Evolutionary conservation across 1,140 invertebrate genomes (phyloP), one percentile per base, ranked within the genome.

Genomic region (Dreissena rostriformis): DNA sequence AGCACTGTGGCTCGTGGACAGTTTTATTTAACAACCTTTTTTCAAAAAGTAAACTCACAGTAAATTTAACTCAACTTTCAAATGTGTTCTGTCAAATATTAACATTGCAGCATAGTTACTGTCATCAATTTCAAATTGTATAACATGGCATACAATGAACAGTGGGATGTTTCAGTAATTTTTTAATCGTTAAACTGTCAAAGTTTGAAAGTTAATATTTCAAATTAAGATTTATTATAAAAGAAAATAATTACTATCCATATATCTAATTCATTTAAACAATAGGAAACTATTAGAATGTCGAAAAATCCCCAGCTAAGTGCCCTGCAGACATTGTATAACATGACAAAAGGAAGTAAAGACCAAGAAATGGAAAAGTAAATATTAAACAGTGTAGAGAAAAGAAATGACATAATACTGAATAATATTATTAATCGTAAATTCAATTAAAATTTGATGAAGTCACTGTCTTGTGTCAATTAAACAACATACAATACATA

Each of bases 121-220:
- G 19, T 22, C 19, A 63, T 22, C 24, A 63, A n/a, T 22, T 26
- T 63, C 24, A 26, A 22, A 63, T 63, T 63, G 61, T 63, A 22
- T 63, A 26, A 26, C 61, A 63, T n/a, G 19, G 24, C 24, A 26
- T n/a, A 22, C 61, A 63, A 22, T 26, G 19, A 2, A 63, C 61
- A 26, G 61, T 63, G 24, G 29, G 61, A 71, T 78, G 78, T 71
- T 72, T 29, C 19, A 80, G 78, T 80, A 80, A 80, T 80, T 80
- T 66, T 80, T 80, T 72, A 39, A 66, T 80, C 71, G 78, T 80
- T 57, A 80, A 80, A 80, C 71, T 80, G 78, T 71, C 78, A 80
- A 28, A 28, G 15, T 68, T 28, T 78, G 51, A 67, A 22, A 53
- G 39, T 39, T 55, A 68, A 55, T 78, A 78, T 80, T 80, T 72